Evolutionary conservation across 2,797 vertebrate species (phyloP).

Genomic region (Dendrocincla tyrannina): DNA sequence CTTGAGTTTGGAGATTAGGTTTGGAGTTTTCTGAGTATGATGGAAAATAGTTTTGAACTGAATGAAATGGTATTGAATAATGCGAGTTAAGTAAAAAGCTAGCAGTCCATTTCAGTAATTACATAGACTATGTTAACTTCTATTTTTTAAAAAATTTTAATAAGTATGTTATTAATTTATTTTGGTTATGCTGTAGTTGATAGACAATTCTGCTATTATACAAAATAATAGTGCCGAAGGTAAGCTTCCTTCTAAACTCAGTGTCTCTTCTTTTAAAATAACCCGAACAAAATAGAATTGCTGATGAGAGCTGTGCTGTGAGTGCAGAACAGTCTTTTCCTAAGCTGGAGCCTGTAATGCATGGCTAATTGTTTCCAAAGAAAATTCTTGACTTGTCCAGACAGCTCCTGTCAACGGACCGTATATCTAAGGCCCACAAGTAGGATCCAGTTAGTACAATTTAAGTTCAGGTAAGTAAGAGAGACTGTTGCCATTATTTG

Average conservation of each 20-base stretch:
- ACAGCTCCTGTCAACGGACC: conserved; percentile 1
- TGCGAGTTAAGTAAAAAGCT: not conserved
- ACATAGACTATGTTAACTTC: not conserved
- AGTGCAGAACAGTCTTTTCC: not conserved
- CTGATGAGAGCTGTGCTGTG: not conserved
- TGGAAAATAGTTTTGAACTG: not conserved
- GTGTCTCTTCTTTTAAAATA: not conserved
- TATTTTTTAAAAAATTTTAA: not conserved
- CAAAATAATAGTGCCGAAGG: not conserved
- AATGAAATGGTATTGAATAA: not conserved
- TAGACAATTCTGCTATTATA: not conserved
- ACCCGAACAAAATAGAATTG: not conserved
- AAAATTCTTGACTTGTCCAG: conserved; percentile 25
- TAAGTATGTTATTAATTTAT: not conserved
- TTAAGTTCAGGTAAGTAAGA: conserved; percentile 26
- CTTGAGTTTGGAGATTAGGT: not conserved
- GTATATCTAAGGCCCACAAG: not conserved
- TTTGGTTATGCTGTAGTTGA: not conserved
- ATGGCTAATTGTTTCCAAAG: conserved; percentile 48
- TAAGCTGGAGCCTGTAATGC: not conserved
- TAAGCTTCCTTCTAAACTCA: not conserved
- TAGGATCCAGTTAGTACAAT: not conserved
- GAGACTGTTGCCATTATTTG: not conserved
- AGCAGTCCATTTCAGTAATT: not conserved
- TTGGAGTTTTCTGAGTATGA: not conserved